Base-by-base conservation (phyloP, 2,888 invertebrate species). In the Schrankia costaestrigalis region DNA sequence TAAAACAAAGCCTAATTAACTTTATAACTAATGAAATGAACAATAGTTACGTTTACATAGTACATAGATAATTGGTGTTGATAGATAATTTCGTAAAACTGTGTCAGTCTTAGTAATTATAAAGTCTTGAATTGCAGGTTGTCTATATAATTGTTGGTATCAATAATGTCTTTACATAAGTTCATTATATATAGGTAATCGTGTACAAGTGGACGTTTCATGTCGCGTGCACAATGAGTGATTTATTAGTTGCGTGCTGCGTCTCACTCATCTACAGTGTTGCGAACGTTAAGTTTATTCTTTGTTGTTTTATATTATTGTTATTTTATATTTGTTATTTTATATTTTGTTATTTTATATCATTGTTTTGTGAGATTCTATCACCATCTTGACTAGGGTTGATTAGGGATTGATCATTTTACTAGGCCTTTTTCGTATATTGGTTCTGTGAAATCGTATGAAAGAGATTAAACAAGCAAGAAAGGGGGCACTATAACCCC, bases 71-170 rank as follows among this genome's bases (percentile, higher is more conserved):
- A 63, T 67, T 56, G 65, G 53, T 44, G 61, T 54, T 63, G 63
- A 68, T 64, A 64, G 60, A 35, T 34, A 56, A 69, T 71, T 69
- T 71, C 58, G 59, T 63, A 69, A 69, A 69, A 63, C 46, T 63
- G 54, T 58, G 42, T 53, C 50, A 50, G 59, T 42, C 52, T 56
- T 53, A 41, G 57, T 55, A 69, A 71, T 74, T 75, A 63, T 56
- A 66, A n/a, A 66, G 56, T 52, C 51, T 7, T 12, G 65, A 80
- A 81, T 82, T 79, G 78, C 70, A 71, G 56, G 71, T 63, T 78
- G 74, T 73, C 75, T 71, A 71, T 73, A 50, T 81, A 82, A 81
- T 79, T 73, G 66, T 63, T 54, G 72, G 73, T 79, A 78, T 80
- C 71, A 74, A n/a, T 71, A 61, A 57, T 51, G 44, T 53, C 63